Conservation (phyloP, 2,888 invertebrate species). For the Hipparchia semele region DNA sequence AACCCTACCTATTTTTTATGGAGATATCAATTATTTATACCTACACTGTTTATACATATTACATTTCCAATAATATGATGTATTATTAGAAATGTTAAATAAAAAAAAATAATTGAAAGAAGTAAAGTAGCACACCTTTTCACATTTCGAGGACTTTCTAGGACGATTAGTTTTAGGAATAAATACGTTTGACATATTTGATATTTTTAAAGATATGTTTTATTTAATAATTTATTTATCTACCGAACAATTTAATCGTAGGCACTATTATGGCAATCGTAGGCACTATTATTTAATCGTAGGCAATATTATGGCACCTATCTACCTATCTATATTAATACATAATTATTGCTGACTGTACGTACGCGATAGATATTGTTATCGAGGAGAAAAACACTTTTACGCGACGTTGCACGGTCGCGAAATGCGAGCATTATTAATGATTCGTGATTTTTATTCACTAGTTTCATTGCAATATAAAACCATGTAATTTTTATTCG, state of each 20-base stretch:
- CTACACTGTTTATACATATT: too few species aligned
- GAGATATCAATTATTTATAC: too few species aligned
- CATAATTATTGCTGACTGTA: neutral
- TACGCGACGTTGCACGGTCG: conserved; percentile 6
- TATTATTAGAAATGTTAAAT: too few species aligned
- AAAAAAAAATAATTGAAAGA: too few species aligned
- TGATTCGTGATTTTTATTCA: conserved; percentile 11
- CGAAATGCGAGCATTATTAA: neutral
- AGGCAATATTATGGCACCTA: too few species aligned
- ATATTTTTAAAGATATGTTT: too few species aligned
- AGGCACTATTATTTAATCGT: too few species aligned
- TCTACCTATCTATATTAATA: neutral
- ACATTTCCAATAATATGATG: too few species aligned
- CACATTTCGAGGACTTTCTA: neutral
- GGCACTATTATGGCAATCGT: too few species aligned
- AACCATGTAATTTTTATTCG: conserved; percentile 19
- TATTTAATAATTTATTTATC: too few species aligned
- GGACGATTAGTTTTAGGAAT: neutral
- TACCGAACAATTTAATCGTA: too few species aligned
- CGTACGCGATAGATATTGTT: conserved; percentile 10
- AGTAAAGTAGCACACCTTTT: neutral
- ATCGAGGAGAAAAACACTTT: neutral
- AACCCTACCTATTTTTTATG: too few species aligned
- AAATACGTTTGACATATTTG: neutral
- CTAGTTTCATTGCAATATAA: neutral